These are phyloP conservation scores for Coranthus polyacanthus DNA, from an alignment of 2,797 vertebrate genomes.

Conservation along the genomic window DNA sequence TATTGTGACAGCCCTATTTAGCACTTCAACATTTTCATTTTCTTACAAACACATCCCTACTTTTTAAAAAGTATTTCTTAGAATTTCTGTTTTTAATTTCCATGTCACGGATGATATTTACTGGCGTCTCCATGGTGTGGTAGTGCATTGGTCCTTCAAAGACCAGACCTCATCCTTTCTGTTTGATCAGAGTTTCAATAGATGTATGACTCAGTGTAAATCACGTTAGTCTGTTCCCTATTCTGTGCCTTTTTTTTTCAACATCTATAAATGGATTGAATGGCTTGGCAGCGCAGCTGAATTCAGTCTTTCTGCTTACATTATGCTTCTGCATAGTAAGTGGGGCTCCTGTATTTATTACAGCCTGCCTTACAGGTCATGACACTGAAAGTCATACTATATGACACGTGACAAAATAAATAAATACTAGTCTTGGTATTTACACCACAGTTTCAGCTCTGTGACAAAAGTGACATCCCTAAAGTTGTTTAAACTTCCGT, in stretches of 20 bases:
- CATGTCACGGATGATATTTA: slow-evolving; percentile 18
- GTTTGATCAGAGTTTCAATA: slow-evolving; percentile 26
- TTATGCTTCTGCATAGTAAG: slow-evolving; percentile 2
- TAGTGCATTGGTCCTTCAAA: slow-evolving; percentile 3
- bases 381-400: slow-evolving; percentile 24
- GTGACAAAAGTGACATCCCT: too few species aligned
- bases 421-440: slow-evolving; percentile 17
- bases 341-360: slow-evolving; percentile 6
- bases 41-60: slow-evolving; percentile 4
- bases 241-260: slow-evolving; percentile 1
- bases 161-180: slow-evolving; percentile 11
- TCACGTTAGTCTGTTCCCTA: neutral
- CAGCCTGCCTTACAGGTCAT: slow-evolving; percentile 4
- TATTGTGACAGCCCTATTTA: too few species aligned
- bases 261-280: slow-evolving; percentile 26
- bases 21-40: too few species aligned
- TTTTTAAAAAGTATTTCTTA: too few species aligned
- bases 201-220: slow-evolving; percentile 11
- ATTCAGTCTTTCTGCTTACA: slow-evolving; percentile 8
- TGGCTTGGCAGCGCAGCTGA: slow-evolving; percentile 1
- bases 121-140: slow-evolving; percentile 4
- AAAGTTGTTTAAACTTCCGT: too few species aligned
- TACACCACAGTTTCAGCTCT: neutral
- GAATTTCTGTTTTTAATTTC: slow-evolving; percentile 22
- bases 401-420: slow-evolving; percentile 18